Conservation (phyloP, 1,140 invertebrate species). For the Hetaerina americana region DNA sequence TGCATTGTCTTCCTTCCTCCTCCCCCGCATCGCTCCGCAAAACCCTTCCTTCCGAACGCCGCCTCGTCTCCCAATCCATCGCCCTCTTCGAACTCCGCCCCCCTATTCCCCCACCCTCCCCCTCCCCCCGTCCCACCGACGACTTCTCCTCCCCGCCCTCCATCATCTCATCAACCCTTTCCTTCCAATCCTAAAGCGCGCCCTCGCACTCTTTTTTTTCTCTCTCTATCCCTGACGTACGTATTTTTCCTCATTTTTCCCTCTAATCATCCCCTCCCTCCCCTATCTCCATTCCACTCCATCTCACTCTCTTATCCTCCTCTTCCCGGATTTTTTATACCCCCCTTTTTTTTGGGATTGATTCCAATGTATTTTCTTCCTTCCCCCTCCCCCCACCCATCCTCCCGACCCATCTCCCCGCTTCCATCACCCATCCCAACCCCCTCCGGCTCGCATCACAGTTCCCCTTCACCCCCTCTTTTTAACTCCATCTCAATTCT, state of each 20-base stretch:
- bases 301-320: conserved; percentile 14
- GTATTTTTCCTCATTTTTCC: conserved; percentile 10
- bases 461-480: too few relatives aligned
- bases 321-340: too few relatives aligned
- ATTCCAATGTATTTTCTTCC: too few relatives aligned
- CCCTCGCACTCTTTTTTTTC: conserved; percentile 16
- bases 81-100: conserved; percentile 11
- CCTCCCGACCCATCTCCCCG: too few relatives aligned
- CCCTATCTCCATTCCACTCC: conserved; percentile 14
- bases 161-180: conserved; percentile 22
- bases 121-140: background rate
- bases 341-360: too few relatives aligned
- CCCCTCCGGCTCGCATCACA: too few relatives aligned
- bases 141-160: background rate
- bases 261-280: conserved; percentile 10
- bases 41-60: too few relatives aligned
- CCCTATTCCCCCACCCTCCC: conserved; percentile 4
- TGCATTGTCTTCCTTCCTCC: conserved; percentile 21
- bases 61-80: too few relatives aligned
- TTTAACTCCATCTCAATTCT: too few relatives aligned
- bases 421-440: too few relatives aligned
- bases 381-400: too few relatives aligned
- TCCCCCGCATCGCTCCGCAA: too few relatives aligned
- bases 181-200: conserved; percentile 28
- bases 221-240: conserved; percentile 9